Base-by-base conservation (phyloP, 1,140 invertebrate species). In the Drosophila mayri region DNA sequence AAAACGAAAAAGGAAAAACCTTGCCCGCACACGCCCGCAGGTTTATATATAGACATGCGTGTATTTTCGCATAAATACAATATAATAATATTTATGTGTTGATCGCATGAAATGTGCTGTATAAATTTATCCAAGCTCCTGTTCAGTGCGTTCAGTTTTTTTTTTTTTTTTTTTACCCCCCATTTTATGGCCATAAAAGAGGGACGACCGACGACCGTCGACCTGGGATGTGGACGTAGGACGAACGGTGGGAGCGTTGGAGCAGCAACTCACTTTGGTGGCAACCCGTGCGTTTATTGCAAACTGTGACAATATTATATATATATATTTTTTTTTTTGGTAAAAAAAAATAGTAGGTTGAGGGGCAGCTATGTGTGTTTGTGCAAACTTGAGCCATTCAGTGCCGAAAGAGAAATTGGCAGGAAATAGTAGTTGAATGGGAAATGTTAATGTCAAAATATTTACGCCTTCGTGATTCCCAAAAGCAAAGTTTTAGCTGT, bases 81-180 rank as follows among this genome's bases (percentile, higher is more conserved):
- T 71, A 80, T 83, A 87, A 88, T 88, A 87, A 87, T 88, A 87
- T 87, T 87, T 87, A 87, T 87, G 84, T 84, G 84, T 83, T 88
- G 84, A 87, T 88, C 77, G 80, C 80, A 88, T 87, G 84, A 87
- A 87, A 88, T 87, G 84, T 67, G 84, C 72, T 83, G 76, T 71
- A 83, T 87, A 88, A 77, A 88, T 87, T 88, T 88, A 80, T 86
- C 77, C 62, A 41, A 76, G 72, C 66, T 76, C 81, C 70, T 78
- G 73, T 84, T 84, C 76, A 66, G 66, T 78, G 75, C 67, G 41
- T 65, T 64, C 52, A 49, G 67, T 55, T 16, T 54, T 37, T 80
- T 83, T 71, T 46, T 49, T 54, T 68, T 18, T n/a, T 30, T 79
- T 84, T 72, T 57, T 41, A 58, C 66, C 28, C 28, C 28, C 28